Evolutionary conservation across 2,113 vertebrate genomes (phyloP), one percentile per base, ranked within the genome.

Genomic region (Varanus komodoensis): DNA sequence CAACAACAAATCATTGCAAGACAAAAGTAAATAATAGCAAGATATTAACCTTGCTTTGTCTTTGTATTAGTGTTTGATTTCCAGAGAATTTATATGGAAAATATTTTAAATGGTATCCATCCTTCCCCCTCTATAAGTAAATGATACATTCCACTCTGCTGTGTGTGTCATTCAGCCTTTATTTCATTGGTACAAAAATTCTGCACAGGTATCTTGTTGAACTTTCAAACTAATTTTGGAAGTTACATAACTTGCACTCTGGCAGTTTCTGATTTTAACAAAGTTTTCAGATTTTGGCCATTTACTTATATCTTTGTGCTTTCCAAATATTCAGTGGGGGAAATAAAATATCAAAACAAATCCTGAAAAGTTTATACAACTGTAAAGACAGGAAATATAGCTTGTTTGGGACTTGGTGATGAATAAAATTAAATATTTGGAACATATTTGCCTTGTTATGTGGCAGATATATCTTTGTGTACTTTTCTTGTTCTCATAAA

Each of bases 391-490:
- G 0, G 0, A 57, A 38, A 5, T 27, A 12, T 34, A 68, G 34
- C 1, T 89, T 80, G 0, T 44, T 34, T 44, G 29, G 23, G 81
- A 4, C 3, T 0, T 91, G 91, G 84, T 69, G 32, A 25, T 85
- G 68, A 69, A 73, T 84, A n/a, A 5, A 34, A 86, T 34, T 75
- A 86, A 90, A 85, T 81, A 27, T 91, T 64, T 68, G 89, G 89
- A 71, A 6, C 86, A n/a, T 21, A 0, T 14, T 54, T 79, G 34
- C 87, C 9, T 27, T 78, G 17, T 68, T 83, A 74, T 74, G 82
- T 74, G 73, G 23, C 1, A 34, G 9, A 11, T 25, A 67, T 77
- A 75, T 14, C 34, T 15, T 88, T 89, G 3, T 5, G 92, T 57
- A 25, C 25, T 54, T n/a, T 25, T 0, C 11, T 92, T 57, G 1